Base-by-base conservation (phyloP, 2,797 vertebrate species). In the Siniperca obscura region DNA sequence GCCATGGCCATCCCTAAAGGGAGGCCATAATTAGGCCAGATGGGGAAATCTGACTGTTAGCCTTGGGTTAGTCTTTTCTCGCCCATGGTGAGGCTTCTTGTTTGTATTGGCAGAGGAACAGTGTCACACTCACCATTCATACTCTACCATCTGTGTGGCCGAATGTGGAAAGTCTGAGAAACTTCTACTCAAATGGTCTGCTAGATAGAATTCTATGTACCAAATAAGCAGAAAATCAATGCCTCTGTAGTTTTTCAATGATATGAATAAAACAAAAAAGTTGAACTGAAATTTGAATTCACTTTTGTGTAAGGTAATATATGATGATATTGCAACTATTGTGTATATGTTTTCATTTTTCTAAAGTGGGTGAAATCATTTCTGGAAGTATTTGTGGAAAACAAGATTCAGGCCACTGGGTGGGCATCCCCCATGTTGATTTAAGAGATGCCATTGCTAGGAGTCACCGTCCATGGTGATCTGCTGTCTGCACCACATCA, bases 11-110 rank as follows among this genome's bases (percentile, higher is more conserved):
- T 92, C 89, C 89, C 87, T 76, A 44, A 90, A 91, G 87, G 79
- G 76, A 86, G 84, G 70, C 76, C 82, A 88, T 93, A 95, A 95
- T 94, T 92, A 94, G 90, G 84, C 93, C 93, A 94, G 92, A 93
- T 94, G 93, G 93, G 93, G 86, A 78, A 66, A 85, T 82, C 85
- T 80, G 83, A 90, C 77, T 87, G 76, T 92, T 89, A 86, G 87
- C 73, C 82, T 90, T 82, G 87, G 86, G 83, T 90, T 88, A 70
- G 80, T 88, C 82, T 80, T 84, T 86, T 80, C 74, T 83, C 56
- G 62, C 77, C 73, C 75, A 62, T 84, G 79, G 82, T 89, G 73
- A 82, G 80, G 69, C 81, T 87, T 78, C 82, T 82, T 90, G 87
- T 91, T 90, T 80, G 76, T 76, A 74, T 86, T 91, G 90, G 88